phyloP scores from a whole-genome alignment of 1,140 invertebrate genomes.

The Rhagoletis pomonella region DNA sequence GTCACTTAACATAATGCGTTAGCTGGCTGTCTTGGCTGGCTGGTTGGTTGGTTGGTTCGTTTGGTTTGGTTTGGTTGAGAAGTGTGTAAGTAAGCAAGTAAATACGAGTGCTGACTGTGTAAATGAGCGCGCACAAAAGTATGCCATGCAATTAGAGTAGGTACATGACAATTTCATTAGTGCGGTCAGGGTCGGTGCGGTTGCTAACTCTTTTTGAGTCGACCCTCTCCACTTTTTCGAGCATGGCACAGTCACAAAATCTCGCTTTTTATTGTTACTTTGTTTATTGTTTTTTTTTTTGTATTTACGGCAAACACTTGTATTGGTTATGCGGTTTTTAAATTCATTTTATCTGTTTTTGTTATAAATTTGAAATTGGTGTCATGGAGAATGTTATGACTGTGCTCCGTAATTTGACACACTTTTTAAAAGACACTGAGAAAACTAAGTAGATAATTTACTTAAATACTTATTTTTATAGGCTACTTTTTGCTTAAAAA shows the following conservation, averaged over 20 bases:
- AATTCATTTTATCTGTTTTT: too few species aligned
- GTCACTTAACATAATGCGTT: slow-evolving; percentile 20
- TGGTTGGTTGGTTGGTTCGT: too few species aligned
- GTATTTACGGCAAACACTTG: neutral
- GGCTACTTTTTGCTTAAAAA: too few species aligned
- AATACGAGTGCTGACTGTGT: neutral
- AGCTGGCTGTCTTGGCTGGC: too few species aligned
- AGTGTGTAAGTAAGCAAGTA: neutral
- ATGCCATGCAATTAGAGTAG: slow-evolving; percentile 19
- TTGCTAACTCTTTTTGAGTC: neutral
- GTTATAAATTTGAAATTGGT: too few species aligned
- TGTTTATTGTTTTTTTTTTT: neutral
- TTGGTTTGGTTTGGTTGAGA: neutral
- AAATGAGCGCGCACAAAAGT: slow-evolving; percentile 41
- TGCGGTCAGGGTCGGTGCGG: slow-evolving; percentile 13
- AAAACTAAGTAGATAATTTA: too few species aligned
- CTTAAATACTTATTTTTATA: too few species aligned
- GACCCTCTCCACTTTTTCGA: neutral
- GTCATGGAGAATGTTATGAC: too few species aligned
- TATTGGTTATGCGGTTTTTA: slow-evolving; percentile 13
- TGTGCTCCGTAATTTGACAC: too few species aligned
- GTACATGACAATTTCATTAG: slow-evolving; percentile 40
- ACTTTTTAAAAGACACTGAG: too few species aligned
- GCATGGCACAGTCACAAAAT: neutral
- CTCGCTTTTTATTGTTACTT: neutral